Evolutionary conservation across 2,797 vertebrate genomes (phyloP).

Genomic region (Micrastur ruficollis): DNA sequence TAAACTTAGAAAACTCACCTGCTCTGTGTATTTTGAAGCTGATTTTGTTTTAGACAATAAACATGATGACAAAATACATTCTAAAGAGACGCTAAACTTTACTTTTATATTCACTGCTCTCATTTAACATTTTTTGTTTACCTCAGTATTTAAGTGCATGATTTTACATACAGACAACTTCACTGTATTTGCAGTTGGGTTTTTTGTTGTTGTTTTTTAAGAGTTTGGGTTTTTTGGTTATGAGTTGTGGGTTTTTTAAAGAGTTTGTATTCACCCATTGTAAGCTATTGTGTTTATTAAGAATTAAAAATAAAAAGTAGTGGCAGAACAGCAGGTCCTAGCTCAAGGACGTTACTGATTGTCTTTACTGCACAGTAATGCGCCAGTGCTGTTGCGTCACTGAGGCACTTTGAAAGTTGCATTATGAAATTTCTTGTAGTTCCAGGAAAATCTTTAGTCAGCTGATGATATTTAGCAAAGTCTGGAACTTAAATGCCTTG

Average conservation of each 20-base stretch:
- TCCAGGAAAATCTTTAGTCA: background rate
- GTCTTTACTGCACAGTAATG: background rate
- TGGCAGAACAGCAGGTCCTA: background rate
- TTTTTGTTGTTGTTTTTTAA: background rate
- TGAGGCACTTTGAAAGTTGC: background rate
- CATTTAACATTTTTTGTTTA: background rate
- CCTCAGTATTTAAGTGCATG: background rate
- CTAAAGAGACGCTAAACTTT: background rate
- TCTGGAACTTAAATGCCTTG: background rate
- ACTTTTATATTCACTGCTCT: background rate
- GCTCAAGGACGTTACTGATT: background rate
- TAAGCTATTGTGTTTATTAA: background rate
- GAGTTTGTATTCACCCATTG: background rate
- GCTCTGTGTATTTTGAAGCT: background rate
- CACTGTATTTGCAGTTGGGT: background rate
- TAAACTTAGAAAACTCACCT: background rate
- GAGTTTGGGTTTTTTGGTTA: too few relatives aligned
- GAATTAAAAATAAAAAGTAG: background rate
- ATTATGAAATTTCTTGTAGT: background rate
- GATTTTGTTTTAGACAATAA: background rate
- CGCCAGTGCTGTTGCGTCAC: background rate
- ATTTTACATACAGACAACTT: background rate
- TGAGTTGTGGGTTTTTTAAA: background rate
- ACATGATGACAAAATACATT: background rate
- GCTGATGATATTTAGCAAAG: background rate